Percentiles rank a stretch among this genome's conserved stretches.
Evolutionary conservation across 64 coral and sea anemone species (phyloP).

Genomic region (Dendrophyllia cribrosa): DNA sequence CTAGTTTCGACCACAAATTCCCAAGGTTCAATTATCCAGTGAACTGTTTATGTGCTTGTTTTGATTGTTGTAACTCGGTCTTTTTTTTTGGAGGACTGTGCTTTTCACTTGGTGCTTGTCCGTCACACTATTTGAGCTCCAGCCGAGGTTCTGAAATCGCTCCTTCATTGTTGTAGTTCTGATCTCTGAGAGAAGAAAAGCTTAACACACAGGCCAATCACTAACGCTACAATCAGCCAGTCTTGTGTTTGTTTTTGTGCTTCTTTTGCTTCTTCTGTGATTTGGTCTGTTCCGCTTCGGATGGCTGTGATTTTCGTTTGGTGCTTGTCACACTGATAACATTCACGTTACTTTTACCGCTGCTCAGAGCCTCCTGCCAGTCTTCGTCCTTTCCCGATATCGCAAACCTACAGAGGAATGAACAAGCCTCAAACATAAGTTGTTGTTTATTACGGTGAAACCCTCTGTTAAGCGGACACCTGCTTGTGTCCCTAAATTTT

Average conservation of each 20-base stretch:
- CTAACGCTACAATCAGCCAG: not conserved
- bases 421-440: not conserved
- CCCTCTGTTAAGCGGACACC: too few relatives aligned
- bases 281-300: slow-evolving; percentile 22
- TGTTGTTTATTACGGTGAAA: too few relatives aligned
- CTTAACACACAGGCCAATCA: not conserved
- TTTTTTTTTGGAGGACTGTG: too few relatives aligned
- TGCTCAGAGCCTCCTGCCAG: slow-evolving; percentile 75
- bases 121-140: too few relatives aligned
- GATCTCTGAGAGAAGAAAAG: too few relatives aligned
- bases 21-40: too few relatives aligned
- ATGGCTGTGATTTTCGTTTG: slow-evolving; percentile 73
- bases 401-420: slow-evolving; percentile 68
- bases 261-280: slow-evolving; percentile 60
- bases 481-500: too few relatives aligned
- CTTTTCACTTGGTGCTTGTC: too few relatives aligned
- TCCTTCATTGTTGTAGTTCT: not conserved
- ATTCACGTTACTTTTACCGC: slow-evolving; percentile 30
- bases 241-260: slow-evolving; percentile 50
- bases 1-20: too few relatives aligned
- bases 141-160: not conserved
- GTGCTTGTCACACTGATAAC: slow-evolving; percentile 86
- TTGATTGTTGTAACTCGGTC: too few relatives aligned
- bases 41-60: too few relatives aligned
- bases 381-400: slow-evolving; percentile 96